Evolutionary conservation across 2,888 invertebrate species (phyloP), one percentile per base, ranked within the genome.

Genomic region (Protodeltote pygarga): DNA sequence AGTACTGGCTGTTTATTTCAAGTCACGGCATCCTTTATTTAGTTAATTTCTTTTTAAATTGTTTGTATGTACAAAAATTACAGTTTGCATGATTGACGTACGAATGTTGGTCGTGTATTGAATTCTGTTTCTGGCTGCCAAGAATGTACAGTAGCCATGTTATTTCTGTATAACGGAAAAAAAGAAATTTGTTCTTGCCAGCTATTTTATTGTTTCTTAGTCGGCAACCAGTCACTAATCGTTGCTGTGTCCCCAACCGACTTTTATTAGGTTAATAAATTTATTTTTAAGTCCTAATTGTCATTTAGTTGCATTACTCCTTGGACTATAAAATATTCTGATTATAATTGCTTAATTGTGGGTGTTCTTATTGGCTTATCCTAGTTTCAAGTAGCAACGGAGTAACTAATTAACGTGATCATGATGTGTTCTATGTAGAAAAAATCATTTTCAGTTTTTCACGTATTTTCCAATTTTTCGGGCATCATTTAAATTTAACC

Each of bases 101-200:
- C 41, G 41, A 46, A 58, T 45, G 44, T 57, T 47, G 46, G 51
- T 47, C 52, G 46, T 64, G 66, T 69, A 66, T 63, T 66, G 60
- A 62, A 67, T 61, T 60, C 60, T 59, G 39, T 42, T 34, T 29
- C 16, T 23, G 42, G 66, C 52, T 86, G 86, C 85, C 86, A 87
- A 86, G 85, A 86, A 87, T 83, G 75, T 61, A 38, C 71, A 66
- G 77, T 78, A 77, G 76, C 29, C 47, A 65, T 61, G 65, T 66
- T 79, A 81, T 82, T 79, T 75, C 70, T 15, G 74, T 71, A 51
- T 48, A 41, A 64, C 42, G 42, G 33, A 38, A 65, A 64, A 66
- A 71, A 68, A 73, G 60, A 70, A 63, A 37, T 58, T 34, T 15
- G 48, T 48, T 40, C 27, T 21, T 48, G 48, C 44, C 62, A 50